Evolutionary conservation across 2,797 vertebrate species (phyloP), one percentile per base, ranked within the genome.

Genomic region (Avahi laniger): DNA sequence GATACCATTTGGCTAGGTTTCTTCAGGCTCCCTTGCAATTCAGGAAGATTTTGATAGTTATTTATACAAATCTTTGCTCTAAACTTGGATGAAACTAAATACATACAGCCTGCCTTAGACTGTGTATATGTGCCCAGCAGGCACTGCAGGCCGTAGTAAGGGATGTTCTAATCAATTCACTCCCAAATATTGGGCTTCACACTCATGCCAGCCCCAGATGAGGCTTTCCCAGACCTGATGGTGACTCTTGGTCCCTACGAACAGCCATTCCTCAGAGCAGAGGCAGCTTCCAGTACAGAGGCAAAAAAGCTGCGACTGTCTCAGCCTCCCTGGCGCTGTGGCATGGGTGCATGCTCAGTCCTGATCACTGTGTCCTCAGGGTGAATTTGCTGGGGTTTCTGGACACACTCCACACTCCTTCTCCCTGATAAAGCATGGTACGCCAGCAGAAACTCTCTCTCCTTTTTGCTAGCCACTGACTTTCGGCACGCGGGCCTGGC

Each of bases 1-100:
- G 79, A 48, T 91, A 95, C 96, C 85, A 54, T 91, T 89, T 96
- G 91, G 86, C 93, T 48, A 33, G 76, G 35, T 11, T 91, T 94
- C 57, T 91, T 75, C 69, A 79, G 72, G 82, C 57, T 73, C 79
- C 50, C 82, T 95, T 72, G 63, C 57, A 85, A 85, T 46, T 13
- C 12, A 43, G 26, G 28, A 24, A 61, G 48, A 87, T 80, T 92
- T 57, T 50, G 90, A 65, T 63, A 67, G 28, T 82, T 50, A 50
- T 82, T 81, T 93, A 89, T 26, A 63, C 76, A 93, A 20, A 65
- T 84, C 79, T 96, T 65, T 75, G 61, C 41, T 94, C 43, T 89
- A 52, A 92, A 96, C 63, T 89, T 95, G 83, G 69, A 87, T 54
- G 35, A 54, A 67, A 59, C 30, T n/a, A 92, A 93, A 61, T 57